Conservation (phyloP, 2,888 invertebrate genomes). For the Allophyes oxyacanthae region DNA sequence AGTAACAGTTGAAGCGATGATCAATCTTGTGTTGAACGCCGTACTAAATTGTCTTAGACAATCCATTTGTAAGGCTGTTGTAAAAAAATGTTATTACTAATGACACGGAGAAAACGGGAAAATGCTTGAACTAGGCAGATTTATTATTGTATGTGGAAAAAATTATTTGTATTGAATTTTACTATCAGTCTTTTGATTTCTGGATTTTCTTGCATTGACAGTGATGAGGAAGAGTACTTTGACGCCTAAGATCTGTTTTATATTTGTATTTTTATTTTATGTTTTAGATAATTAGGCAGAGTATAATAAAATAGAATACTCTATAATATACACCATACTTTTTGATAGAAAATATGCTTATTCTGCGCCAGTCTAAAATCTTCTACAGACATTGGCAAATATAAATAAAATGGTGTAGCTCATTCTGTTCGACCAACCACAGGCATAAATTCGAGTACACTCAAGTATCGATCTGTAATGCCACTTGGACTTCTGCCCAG, state of each 20-base stretch:
- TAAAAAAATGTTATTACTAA: conserved; percentile 75
- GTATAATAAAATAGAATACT: too few species aligned
- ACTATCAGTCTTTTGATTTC: too few species aligned
- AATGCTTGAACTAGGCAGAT: conserved; percentile 62
- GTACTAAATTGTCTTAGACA: conserved; percentile 78
- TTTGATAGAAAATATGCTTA: too few species aligned
- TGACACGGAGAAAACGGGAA: conserved; percentile 75
- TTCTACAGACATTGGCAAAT: too few species aligned
- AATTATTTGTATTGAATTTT: not conserved
- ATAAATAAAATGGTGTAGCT: too few species aligned
- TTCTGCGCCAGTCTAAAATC: too few species aligned
- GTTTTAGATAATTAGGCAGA: too few species aligned
- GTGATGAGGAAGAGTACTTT: too few species aligned
- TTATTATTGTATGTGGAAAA: conserved; percentile 57
- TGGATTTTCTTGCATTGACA: too few species aligned
- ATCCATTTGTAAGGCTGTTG: conserved; percentile 75
- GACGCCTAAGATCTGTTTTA: too few species aligned
- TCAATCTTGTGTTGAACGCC: conserved; percentile 74
- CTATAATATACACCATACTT: too few species aligned
- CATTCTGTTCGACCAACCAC: not conserved
- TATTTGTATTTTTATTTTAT: too few species aligned
- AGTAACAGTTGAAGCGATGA: conserved; percentile 70
- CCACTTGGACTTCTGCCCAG: conserved; percentile 52
- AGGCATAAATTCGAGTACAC: conserved; percentile 33
- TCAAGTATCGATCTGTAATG: conserved; percentile 51